Conservation (phyloP, 2,797 vertebrate genomes). For the Gambusia yucatana region DNA sequence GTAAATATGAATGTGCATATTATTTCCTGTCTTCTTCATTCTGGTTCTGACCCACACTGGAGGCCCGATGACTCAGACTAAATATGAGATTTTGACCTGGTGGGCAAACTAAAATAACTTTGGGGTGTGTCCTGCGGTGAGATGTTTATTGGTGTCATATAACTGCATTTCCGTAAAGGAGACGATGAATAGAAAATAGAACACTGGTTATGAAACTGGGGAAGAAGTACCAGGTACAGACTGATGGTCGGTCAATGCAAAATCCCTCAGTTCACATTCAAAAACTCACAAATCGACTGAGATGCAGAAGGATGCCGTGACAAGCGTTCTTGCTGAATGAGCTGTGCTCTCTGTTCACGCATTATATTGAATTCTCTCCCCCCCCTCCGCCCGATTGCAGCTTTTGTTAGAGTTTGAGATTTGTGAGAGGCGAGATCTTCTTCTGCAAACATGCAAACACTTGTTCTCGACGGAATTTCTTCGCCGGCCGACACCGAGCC, state of each 20-base stretch:
- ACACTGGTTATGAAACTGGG: neutral
- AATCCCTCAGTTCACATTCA: neutral
- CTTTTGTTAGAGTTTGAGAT: conserved; percentile 68
- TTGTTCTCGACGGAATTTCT: conserved; percentile 61
- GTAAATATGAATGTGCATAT: neutral
- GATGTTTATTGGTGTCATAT: neutral
- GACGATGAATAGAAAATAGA: neutral
- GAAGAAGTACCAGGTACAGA: neutral
- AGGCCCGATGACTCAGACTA: neutral
- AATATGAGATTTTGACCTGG: neutral
- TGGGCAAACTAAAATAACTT: neutral
- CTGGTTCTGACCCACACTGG: neutral
- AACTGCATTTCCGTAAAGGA: neutral
- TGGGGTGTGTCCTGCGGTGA: neutral
- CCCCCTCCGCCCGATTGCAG: conserved; percentile 25
- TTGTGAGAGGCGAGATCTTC: conserved; percentile 65
- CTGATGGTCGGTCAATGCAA: neutral
- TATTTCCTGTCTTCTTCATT: neutral
- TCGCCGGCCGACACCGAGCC: conserved; percentile 35
- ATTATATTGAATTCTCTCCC: conserved; percentile 49
- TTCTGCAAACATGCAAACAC: conserved; percentile 71
- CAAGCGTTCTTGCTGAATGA: conserved; percentile 32
- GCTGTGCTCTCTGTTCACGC: conserved; percentile 49
- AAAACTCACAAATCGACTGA: neutral
- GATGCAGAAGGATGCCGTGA: neutral